These are phyloP conservation scores for Emmelina monodactyla DNA, from an alignment of 2,888 invertebrate species.

Conservation along the genomic window DNA sequence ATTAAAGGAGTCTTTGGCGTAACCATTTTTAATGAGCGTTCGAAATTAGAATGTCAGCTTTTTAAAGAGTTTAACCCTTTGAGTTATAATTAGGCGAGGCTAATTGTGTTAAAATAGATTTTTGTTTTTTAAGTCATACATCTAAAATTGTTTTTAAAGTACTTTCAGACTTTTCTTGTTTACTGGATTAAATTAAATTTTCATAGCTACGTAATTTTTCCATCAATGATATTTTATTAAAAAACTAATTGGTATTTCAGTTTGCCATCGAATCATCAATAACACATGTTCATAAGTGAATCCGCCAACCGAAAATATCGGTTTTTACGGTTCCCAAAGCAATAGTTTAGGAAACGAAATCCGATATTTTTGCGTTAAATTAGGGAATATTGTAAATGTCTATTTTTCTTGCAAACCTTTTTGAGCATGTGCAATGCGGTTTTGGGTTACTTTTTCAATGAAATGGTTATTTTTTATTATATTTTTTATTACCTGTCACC, in stretches of 20 bases:
- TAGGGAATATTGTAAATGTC: conserved; percentile 47
- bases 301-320: conserved; percentile 34
- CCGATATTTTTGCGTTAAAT: conserved; percentile 56
- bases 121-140: too few species aligned
- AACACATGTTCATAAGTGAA: conserved; percentile 41
- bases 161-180: too few species aligned
- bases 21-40: conserved; percentile 37
- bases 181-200: too few species aligned
- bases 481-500: conserved; percentile 38
- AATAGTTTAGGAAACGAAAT: conserved; percentile 30
- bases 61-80: too few species aligned
- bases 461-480: conserved; percentile 24
- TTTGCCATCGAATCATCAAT: conserved; percentile 29
- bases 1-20: conserved; percentile 19
- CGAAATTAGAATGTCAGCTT: conserved; percentile 35
- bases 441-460: conserved; percentile 35
- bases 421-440: conserved; percentile 45
- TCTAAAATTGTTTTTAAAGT: too few species aligned
- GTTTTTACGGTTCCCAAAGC: conserved; percentile 23
- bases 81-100: too few species aligned
- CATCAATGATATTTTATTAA: too few species aligned
- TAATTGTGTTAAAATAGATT: too few species aligned
- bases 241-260: too few species aligned
- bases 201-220: too few species aligned
- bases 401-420: conserved; percentile 1